Base-by-base conservation (phyloP, 1,140 invertebrate genomes). In the Caenorhabditis tropicalis region DNA sequence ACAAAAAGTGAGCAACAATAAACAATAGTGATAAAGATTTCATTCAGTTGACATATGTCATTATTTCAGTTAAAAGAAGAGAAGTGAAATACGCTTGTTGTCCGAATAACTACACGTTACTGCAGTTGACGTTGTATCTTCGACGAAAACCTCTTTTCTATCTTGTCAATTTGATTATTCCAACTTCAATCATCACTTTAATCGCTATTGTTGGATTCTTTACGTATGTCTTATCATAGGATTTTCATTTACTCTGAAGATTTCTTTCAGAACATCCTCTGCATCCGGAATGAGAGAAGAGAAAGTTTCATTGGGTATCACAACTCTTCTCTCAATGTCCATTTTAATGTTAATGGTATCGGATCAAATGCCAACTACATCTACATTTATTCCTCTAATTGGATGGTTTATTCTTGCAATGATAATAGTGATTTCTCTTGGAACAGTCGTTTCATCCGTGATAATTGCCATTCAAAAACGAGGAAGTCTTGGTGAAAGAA, bases 141-240 rank as follows among this genome's bases (percentile, higher is more conserved):
- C 53, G 89, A 43, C 51, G 90, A 53, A 90, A 90, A 60, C 90
- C 90, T 6, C 70, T 90, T 0, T 91, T 91, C 82, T 90, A 90
- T 86, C 60, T 90, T 60, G 86, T 90, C 27, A 90, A 90, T 87
- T 80, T 90, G n/a, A 91, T 90, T 51, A 90, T 90, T 80, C 90
- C 90, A 21, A 90, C 90, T 9, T 80, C 84, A 6, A 91, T 90
- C 80, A 90, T 90, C 81, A 90, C 90, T 19, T 85, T 90, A 16
- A 91, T 91, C 80, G 88, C 89, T 56, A 90, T 90, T 86, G 90
- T 90, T 70, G 89, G 89, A 39, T 91, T 90, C 83, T 90, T 90
- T 53, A 88, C 89, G 86, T 89, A 53, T 85, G 85, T 83, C 33
- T 24, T 51, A 1, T 19, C 24, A 29, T 29, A 19, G 65, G 31